phyloP scores from a whole-genome alignment of 2,113 vertebrate species.

The Crotalus viridis region DNA sequence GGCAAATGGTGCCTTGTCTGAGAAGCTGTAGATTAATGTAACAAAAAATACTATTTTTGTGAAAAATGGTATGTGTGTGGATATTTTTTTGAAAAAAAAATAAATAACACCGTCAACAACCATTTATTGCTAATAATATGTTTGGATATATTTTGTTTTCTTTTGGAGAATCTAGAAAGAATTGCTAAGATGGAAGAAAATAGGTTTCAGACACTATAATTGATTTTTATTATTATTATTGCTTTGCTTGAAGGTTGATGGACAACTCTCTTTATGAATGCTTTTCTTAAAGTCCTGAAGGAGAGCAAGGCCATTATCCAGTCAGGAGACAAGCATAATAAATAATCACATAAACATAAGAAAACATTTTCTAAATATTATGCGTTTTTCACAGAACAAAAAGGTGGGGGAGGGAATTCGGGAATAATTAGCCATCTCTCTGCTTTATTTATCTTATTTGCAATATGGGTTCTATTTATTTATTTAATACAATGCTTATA shows the following conservation, averaged over 20 bases:
- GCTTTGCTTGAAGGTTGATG: slow-evolving; percentile 55
- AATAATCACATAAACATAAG: slow-evolving; percentile 55
- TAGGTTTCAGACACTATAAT: slow-evolving; percentile 62
- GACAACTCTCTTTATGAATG: slow-evolving; percentile 56
- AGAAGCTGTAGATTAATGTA: slow-evolving; percentile 66
- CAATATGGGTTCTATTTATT: background rate
- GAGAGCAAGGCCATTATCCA: slow-evolving; percentile 23
- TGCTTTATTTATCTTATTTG: too few species aligned
- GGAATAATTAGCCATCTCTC: background rate
- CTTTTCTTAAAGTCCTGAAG: slow-evolving; percentile 40
- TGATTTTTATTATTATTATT: slow-evolving; percentile 59
- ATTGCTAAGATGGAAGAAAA: slow-evolving; percentile 54
- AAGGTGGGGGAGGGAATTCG: background rate
- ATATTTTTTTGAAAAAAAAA: slow-evolving; percentile 46
- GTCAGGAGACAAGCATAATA: slow-evolving; percentile 36
- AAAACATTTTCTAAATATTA: slow-evolving; percentile 31
- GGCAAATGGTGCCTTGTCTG: slow-evolving; percentile 49
- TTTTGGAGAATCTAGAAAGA: slow-evolving; percentile 61
- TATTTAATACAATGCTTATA: background rate
- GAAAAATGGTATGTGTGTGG: slow-evolving; percentile 58
- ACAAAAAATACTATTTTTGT: slow-evolving; percentile 65
- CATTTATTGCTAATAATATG: slow-evolving; percentile 66
- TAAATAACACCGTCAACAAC: slow-evolving; percentile 47
- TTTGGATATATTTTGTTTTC: slow-evolving; percentile 41
- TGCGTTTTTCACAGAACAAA: background rate